Base-by-base conservation (phyloP, 2,888 invertebrate species). In the Ormia ochracea region DNA sequence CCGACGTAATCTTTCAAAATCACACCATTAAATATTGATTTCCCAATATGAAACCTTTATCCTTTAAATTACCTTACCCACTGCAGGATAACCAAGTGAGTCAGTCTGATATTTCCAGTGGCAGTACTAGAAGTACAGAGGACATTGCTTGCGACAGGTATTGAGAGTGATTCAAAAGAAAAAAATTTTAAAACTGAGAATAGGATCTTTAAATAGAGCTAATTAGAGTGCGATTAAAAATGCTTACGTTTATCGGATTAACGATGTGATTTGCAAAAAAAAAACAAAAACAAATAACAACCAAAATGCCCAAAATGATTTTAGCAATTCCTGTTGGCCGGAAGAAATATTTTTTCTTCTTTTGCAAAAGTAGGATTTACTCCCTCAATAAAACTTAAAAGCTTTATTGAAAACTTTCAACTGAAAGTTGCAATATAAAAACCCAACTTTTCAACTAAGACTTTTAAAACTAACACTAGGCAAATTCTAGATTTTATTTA, bases 71-170 rank as follows among this genome's bases (percentile, higher is more conserved):
- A 23, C 54, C 56, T n/a, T n/a, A n/a, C 48, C 61, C 31, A 6
- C 21, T 72, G 50, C 65, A 79, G 79, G 75, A 75, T 79, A 70
- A 75, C 75, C 70, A 70, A 45, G 9, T 17, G 38, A 28, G 33
- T 21, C 17, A 58, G 56, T 68, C 68, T 75, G 75, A 68, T 38
- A 54, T 76, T 36, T 75, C 10, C 2, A n/a, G n/a, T n/a, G n/a
- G n/a, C 10, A 19, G 19, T 17, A 7, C 9, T n/a, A 19, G 45
- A 58, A 38, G 41, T 50, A 31, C 38, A 59, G 48, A 59, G 43
- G 56, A 28, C 26, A 21, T 63, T 4, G 19, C 38, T 33, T 45
- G 63, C 72, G 61, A 70, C 33, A 41, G 56, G 50, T 63, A 63
- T 5, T 38, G 17, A 58, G n/a, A n/a, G 58, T 38, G 48, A 33